These are phyloP conservation scores for Coregonus clupeaformis DNA, from an alignment of 2,113 vertebrate species.

Conservation along the genomic window DNA sequence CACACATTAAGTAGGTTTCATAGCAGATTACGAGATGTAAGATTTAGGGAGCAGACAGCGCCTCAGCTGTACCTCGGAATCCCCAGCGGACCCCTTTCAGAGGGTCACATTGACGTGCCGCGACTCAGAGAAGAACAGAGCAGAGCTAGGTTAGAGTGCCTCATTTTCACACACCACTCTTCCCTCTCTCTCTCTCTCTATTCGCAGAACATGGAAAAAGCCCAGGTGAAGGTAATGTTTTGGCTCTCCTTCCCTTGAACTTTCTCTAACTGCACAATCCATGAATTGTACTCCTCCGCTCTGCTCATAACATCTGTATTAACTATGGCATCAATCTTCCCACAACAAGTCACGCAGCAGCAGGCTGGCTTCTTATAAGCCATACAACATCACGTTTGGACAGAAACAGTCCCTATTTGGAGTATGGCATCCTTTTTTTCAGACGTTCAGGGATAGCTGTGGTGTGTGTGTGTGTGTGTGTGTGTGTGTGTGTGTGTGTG, in stretches of 20 bases:
- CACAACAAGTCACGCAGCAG: conserved; percentile 17
- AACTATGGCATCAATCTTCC: conserved; percentile 38
- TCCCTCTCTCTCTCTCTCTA: not conserved
- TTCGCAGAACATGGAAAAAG: conserved; percentile 12
- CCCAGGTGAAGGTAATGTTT: conserved; percentile 27
- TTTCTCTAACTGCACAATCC: conserved; percentile 19
- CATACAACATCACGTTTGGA: conserved; percentile 46
- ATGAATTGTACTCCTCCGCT: conserved; percentile 11
- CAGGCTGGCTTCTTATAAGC: conserved; percentile 18
- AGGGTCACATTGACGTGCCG: conserved; percentile 17
- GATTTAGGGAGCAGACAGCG: conserved; percentile 52
- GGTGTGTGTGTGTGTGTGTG: not conserved
- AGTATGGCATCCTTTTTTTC: conserved; percentile 52
- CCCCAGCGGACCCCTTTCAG: conserved; percentile 28
- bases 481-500: too few relatives aligned
- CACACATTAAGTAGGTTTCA: too few relatives aligned
- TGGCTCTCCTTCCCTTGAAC: conserved; percentile 10
- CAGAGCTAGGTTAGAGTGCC: conserved; percentile 3
- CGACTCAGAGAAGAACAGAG: conserved; percentile 22
- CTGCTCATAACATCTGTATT: conserved; percentile 22
- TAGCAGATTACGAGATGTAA: too few relatives aligned
- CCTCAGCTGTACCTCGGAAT: conserved; percentile 30
- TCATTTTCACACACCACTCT: conserved; percentile 13
- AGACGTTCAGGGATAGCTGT: conserved; percentile 9
- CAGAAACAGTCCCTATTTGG: conserved; percentile 42